A percentile compares a stretch with the other conserved stretches of the same genome.
Conservation (phyloP, 2,888 invertebrate genomes). For the Myopa testacea region DNA sequence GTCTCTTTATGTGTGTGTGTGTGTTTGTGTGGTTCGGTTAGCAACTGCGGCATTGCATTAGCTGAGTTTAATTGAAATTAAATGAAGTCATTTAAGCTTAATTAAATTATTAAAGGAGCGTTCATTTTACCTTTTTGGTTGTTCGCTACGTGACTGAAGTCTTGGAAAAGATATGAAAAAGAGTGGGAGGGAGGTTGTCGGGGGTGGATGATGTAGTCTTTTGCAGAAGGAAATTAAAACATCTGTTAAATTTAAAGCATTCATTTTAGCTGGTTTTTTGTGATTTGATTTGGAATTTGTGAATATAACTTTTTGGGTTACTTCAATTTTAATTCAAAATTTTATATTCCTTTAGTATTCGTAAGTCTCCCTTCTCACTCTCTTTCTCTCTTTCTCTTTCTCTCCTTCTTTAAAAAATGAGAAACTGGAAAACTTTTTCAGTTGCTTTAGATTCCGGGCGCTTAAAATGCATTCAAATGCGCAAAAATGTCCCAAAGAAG, state of each 20-base stretch:
- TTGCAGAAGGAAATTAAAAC: no score
- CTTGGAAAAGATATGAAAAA: no score
- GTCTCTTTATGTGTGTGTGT: not conserved
- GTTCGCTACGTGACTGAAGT: no score
- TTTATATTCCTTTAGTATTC: no score
- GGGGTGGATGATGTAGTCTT: no score
- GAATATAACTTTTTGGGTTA: no score
- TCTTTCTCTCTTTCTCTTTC: not conserved
- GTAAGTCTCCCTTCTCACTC: not conserved
- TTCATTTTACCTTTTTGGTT: not conserved
- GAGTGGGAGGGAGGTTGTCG: no score
- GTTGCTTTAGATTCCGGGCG: no score
- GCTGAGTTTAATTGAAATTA: constrained; percentile 36
- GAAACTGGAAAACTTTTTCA: not conserved
- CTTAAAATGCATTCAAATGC: no score
- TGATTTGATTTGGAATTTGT: no score
- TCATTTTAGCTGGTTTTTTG: no score
- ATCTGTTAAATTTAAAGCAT: no score
- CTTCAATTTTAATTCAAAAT: not conserved
- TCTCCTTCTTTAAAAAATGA: not conserved
- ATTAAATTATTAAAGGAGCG: constrained; percentile 39
- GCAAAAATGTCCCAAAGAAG: not conserved
- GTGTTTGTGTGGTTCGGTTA: not conserved
- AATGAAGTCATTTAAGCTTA: constrained; percentile 40
- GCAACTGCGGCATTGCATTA: constrained; percentile 15